These are phyloP conservation scores for Gastracanthus pulcherrimus DNA, from an alignment of 2,888 invertebrate species.

Conservation along the genomic window DNA sequence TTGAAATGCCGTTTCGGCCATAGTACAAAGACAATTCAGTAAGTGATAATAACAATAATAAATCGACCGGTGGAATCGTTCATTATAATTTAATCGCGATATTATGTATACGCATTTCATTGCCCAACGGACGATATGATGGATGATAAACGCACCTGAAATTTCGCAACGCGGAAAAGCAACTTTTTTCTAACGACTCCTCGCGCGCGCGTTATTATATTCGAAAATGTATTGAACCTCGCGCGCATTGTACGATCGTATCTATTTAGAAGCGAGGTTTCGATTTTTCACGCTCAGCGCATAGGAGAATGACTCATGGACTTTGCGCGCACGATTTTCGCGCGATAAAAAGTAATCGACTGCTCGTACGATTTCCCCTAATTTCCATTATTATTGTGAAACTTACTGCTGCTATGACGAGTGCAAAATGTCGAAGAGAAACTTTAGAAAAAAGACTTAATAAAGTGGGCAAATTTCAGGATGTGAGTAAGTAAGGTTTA, in stretches of 20 bases:
- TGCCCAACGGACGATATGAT: background rate
- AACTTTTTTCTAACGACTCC: background rate
- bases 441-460: too few relatives aligned
- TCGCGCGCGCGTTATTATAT: background rate
- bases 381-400: slow-evolving; percentile 33
- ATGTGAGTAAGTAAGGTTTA: too few relatives aligned
- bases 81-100: background rate
- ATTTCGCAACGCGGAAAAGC: slow-evolving; percentile 16
- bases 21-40: background rate
- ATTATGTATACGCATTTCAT: background rate
- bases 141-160: background rate
- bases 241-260: background rate
- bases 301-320: background rate
- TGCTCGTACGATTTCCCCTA: slow-evolving; percentile 28
- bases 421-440: background rate
- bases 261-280: background rate
- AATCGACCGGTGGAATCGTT: background rate
- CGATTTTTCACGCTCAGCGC: background rate
- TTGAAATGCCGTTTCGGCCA: background rate
- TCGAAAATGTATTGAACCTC: background rate
- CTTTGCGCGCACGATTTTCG: slow-evolving; percentile 1
- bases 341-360: slow-evolving; percentile 28
- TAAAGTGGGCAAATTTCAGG: too few relatives aligned
- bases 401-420: background rate
- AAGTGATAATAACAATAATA: background rate